Percentiles rank a stretch among this genome's conserved stretches.
Conservation (phyloP, 2,888 invertebrate species). For the Caenorhabditis sulstoni region DNA sequence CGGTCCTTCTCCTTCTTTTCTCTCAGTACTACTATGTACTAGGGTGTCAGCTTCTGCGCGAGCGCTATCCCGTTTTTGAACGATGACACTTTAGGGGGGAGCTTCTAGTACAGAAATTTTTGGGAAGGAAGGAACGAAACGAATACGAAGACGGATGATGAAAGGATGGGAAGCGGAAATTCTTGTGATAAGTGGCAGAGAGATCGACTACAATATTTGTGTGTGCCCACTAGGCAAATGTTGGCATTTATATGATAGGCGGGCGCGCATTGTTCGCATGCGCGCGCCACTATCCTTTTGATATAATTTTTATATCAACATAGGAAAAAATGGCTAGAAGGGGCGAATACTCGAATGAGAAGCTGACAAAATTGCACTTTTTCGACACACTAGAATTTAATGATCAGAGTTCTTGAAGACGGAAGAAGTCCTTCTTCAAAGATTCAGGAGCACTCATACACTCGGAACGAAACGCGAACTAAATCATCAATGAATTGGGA, state of each 20-base stretch:
- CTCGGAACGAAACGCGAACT: conserved; percentile 2
- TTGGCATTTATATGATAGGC: conserved; percentile 6
- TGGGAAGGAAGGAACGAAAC: neutral
- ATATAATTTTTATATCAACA: conserved; percentile 22
- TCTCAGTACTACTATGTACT: conserved; percentile 15
- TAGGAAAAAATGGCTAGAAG: neutral
- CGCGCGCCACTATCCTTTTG: neutral
- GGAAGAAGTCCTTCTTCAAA: too few relatives aligned
- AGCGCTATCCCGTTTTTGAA: conserved; percentile 6
- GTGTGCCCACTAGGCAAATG: conserved; percentile 10
- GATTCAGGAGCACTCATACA: too few relatives aligned
- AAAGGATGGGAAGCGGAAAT: neutral
- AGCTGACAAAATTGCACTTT: too few relatives aligned
- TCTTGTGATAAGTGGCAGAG: neutral
- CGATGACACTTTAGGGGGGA: conserved; percentile 14
- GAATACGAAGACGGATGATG: too few relatives aligned
- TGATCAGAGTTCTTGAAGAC: too few relatives aligned
- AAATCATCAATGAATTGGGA: conserved; percentile 17
- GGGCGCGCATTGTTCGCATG: conserved; percentile 1
- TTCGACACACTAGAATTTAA: too few relatives aligned
- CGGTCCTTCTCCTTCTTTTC: neutral
- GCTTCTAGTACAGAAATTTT: neutral
- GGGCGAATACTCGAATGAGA: neutral
- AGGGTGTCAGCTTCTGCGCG: neutral
- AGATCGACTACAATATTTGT: neutral